Percentiles rank a stretch among this genome's conserved stretches.
Evolutionary conservation across 2,113 vertebrate genomes (phyloP).

Genomic region (Phalacrocorax aristotelis): DNA sequence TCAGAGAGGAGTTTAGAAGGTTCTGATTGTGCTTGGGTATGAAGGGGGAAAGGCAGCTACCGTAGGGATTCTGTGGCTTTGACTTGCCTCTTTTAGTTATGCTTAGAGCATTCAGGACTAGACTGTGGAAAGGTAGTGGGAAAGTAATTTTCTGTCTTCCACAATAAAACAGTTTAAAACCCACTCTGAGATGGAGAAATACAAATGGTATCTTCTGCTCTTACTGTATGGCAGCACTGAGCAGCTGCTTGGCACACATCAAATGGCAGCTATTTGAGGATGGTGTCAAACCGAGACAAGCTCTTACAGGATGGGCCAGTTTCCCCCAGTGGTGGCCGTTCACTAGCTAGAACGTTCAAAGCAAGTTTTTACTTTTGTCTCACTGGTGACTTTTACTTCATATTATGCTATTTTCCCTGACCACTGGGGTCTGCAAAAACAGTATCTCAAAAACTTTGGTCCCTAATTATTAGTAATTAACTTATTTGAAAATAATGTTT

Average conservation of each 20-base stretch:
- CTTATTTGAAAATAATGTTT: background rate
- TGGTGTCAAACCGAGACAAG: background rate
- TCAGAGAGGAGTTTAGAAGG: background rate
- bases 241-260: too few species aligned
- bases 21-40: background rate
- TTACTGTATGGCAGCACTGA: background rate
- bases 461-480: background rate
- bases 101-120: background rate
- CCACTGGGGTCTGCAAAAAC: background rate
- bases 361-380: background rate
- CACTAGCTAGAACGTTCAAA: background rate
- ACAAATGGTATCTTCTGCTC: background rate
- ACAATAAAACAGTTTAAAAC: background rate
- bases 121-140: background rate
- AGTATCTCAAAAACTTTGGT: background rate
- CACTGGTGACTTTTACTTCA: background rate
- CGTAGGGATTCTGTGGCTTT: background rate
- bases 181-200: background rate
- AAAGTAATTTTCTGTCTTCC: background rate
- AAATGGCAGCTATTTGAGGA: background rate
- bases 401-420: background rate
- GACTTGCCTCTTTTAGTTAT: too few species aligned
- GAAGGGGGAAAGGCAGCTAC: background rate
- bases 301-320: background rate
- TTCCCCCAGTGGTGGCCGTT: background rate